Percentiles rank a stretch among this genome's conserved stretches.
Evolutionary conservation across 2,888 invertebrate genomes (phyloP).

Genomic region (Allophyes oxyacanthae): DNA sequence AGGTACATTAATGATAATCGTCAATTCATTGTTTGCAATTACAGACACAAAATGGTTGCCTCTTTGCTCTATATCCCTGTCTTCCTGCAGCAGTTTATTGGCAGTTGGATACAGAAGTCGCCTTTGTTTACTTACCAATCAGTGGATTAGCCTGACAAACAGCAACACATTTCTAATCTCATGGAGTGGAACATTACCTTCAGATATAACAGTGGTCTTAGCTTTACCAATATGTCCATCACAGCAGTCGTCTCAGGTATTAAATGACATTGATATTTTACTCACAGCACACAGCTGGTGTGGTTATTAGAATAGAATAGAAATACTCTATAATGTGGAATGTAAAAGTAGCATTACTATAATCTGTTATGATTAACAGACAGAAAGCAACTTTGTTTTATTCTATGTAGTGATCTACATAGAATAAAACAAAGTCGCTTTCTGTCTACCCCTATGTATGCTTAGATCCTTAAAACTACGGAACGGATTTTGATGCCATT

Average conservation of each 20-base stretch:
- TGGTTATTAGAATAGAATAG: no score
- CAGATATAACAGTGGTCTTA: slow-evolving; percentile 76
- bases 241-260: slow-evolving; percentile 85
- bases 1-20: slow-evolving; percentile 1
- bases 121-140: slow-evolving; percentile 80
- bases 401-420: no score
- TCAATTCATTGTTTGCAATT: slow-evolving; percentile 42
- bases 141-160: slow-evolving; percentile 84
- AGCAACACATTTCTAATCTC: slow-evolving; percentile 82
- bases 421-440: no score
- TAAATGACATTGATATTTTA: no score
- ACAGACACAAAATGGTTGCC: slow-evolving; percentile 83
- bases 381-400: no score
- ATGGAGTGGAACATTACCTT: slow-evolving; percentile 84
- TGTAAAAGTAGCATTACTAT: no score
- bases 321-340: no score
- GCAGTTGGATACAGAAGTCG: slow-evolving; percentile 79
- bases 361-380: no score
- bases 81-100: slow-evolving; percentile 82
- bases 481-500: no score
- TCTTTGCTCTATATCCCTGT: slow-evolving; percentile 81
- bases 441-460: no score
- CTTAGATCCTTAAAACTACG: no score
- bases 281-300: no score
- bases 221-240: slow-evolving; percentile 82